These are phyloP conservation scores for Apodemia mormo DNA, from an alignment of 2,888 invertebrate genomes.

Conservation along the genomic window DNA sequence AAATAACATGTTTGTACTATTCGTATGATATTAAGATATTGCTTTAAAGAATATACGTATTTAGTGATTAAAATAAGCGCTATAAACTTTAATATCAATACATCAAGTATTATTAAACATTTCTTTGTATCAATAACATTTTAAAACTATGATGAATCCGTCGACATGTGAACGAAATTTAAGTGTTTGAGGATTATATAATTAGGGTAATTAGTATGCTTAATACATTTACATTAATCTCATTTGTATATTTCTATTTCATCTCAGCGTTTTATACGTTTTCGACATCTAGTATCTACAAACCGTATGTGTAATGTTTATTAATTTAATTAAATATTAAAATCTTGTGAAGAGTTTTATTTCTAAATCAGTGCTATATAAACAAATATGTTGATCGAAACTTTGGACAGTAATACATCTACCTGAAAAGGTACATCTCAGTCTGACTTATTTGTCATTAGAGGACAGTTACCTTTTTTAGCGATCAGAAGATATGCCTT, in stretches of 20 bases:
- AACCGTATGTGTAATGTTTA: slow-evolving; percentile 40
- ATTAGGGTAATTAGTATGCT: not conserved
- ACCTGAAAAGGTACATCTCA: no score
- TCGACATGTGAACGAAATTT: slow-evolving; percentile 6
- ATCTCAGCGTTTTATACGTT: not conserved
- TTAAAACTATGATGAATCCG: not conserved
- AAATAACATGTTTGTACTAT: no score
- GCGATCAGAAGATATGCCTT: no score
- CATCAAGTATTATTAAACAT: not conserved
- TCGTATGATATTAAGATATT: not conserved
- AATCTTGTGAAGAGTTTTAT: not conserved
- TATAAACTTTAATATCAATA: not conserved
- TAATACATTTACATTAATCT: not conserved
- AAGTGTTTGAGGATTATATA: not conserved
- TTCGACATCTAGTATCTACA: slow-evolving; percentile 16
- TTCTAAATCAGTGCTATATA: not conserved
- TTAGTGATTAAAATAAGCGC: not conserved
- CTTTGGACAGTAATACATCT: no score
- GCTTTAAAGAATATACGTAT: not conserved
- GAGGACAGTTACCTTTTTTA: no score
- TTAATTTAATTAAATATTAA: slow-evolving; percentile 44
- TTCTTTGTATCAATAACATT: not conserved
- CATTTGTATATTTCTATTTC: slow-evolving; percentile 8
- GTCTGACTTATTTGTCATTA: no score
- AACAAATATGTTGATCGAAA: no score